Evolutionary conservation across 2,113 vertebrate species (phyloP).

Genomic region (Apus apus): DNA sequence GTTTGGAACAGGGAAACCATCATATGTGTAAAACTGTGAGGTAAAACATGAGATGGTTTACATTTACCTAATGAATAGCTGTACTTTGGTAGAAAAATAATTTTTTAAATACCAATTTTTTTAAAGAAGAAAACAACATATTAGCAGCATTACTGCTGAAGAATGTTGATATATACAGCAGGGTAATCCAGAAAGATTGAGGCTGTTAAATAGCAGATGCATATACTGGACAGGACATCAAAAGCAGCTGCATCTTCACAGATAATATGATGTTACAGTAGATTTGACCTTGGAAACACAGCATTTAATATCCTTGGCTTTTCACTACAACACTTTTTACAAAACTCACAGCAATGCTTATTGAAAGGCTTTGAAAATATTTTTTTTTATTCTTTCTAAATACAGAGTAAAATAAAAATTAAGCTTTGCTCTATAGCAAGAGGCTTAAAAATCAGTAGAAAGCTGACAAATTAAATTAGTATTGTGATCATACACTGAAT

Average conservation of each 20-base stretch:
- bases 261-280: neutral
- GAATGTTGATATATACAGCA: neutral
- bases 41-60: neutral
- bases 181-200: neutral
- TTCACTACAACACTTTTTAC: neutral
- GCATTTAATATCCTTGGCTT: neutral
- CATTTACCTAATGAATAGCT: slow-evolving; percentile 21
- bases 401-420: neutral
- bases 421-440: neutral
- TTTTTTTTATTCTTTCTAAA: neutral
- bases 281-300: neutral
- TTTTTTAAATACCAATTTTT: neutral
- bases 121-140: neutral
- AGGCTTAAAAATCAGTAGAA: neutral
- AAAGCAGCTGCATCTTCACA: neutral
- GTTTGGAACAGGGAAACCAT: neutral
- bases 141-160: neutral
- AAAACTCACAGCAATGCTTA: neutral
- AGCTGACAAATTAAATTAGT: neutral
- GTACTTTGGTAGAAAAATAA: neutral
- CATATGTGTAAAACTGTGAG: neutral
- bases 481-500: neutral
- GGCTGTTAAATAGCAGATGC: neutral
- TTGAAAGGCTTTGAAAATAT: neutral
- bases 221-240: neutral